Percentiles rank a stretch among this genome's conserved stretches.
Evolutionary conservation across 1,140 invertebrate species (phyloP).

Genomic region (Sycophaga agraensis): DNA sequence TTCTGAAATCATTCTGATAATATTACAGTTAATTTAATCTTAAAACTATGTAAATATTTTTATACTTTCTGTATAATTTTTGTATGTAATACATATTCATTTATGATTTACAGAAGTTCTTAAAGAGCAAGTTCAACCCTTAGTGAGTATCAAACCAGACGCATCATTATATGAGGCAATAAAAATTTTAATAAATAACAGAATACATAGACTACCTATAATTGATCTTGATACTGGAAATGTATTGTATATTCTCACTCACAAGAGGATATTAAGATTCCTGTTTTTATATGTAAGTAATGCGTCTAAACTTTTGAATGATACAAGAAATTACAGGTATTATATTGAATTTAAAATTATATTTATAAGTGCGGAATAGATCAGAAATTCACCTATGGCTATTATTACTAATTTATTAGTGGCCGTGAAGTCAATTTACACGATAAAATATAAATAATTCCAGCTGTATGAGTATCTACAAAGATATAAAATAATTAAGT

Average conservation of each 20-base stretch:
- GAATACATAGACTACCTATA: constrained; percentile 96
- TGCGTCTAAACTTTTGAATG: neutral
- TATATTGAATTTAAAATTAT: neutral
- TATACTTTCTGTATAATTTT: too few species aligned
- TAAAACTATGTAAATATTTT: too few species aligned
- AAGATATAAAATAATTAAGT: too few species aligned
- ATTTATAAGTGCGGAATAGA: too few species aligned
- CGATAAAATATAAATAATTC: too few species aligned
- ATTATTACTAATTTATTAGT: too few species aligned
- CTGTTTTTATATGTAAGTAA: constrained; percentile 96
- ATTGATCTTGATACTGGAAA: constrained; percentile 94
- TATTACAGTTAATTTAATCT: too few species aligned
- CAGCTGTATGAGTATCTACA: too few species aligned
- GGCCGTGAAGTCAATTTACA: too few species aligned
- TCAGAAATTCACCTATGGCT: too few species aligned
- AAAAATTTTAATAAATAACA: constrained; percentile 85
- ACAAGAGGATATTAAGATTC: constrained; percentile 97
- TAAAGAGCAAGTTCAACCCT: constrained; percentile 76
- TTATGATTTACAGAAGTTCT: constrained; percentile 68
- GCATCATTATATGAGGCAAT: constrained; percentile 92
- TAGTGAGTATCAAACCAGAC: constrained; percentile 86
- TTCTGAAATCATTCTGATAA: too few species aligned
- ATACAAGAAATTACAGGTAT: neutral
- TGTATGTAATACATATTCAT: too few species aligned
- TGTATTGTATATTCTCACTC: constrained; percentile 97